Percentiles rank a stretch among this genome's conserved stretches.
These are phyloP conservation scores for Nesoenas mayeri DNA, from an alignment of 2,113 vertebrate genomes.

Conservation along the genomic window DNA sequence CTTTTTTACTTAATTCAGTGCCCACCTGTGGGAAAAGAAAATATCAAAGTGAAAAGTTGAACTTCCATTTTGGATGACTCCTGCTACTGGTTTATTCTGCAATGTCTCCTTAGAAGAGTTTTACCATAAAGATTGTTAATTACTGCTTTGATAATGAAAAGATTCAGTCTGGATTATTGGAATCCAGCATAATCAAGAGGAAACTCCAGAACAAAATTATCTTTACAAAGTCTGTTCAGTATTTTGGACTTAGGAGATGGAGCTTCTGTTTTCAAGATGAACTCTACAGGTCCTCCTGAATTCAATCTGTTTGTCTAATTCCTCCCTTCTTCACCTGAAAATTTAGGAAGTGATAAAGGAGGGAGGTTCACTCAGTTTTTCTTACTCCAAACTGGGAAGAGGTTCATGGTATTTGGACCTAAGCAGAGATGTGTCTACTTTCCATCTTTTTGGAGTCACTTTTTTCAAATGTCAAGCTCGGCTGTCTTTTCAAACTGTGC, in stretches of 20 bases:
- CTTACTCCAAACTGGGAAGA: neutral
- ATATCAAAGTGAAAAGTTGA: neutral
- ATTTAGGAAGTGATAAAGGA: neutral
- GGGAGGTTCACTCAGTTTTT: neutral
- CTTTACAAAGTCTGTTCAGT: neutral
- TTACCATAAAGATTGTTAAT: neutral
- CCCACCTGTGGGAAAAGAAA: neutral
- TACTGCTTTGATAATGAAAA: neutral
- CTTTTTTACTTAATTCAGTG: neutral
- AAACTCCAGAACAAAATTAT: neutral
- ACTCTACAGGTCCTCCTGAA: neutral
- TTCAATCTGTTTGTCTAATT: neutral
- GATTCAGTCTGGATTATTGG: neutral
- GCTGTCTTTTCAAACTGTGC: neutral
- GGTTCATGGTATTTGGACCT: neutral
- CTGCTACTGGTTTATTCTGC: neutral
- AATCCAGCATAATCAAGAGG: neutral
- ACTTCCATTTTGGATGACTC: neutral
- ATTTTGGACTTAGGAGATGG: neutral
- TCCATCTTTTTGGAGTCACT: neutral
- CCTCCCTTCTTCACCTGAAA: neutral
- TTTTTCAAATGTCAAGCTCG: neutral
- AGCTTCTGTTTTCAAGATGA: neutral
- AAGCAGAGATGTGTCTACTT: neutral
- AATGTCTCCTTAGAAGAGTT: neutral